A percentile compares a stretch with the other conserved stretches of the same genome.
Evolutionary conservation across 1,140 invertebrate genomes (phyloP).

Genomic region (Eubasilissa regina): DNA sequence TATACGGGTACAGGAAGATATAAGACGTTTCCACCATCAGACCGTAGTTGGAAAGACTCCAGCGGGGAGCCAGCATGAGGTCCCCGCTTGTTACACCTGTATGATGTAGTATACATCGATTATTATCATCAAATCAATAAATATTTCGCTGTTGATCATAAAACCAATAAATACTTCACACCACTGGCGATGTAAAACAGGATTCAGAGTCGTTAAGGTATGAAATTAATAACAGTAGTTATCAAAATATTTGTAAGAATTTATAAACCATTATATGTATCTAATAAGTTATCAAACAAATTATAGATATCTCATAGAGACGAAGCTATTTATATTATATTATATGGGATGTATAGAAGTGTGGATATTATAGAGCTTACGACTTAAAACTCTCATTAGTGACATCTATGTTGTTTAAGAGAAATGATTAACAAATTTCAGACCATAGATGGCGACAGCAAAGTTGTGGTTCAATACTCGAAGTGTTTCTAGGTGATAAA

Average conservation of each 20-base stretch:
- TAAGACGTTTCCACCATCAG: slow-evolving; percentile 4
- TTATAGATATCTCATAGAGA: too few relatives aligned
- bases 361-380: too few relatives aligned
- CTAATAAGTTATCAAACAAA: too few relatives aligned
- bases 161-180: slow-evolving; percentile 33
- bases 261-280: background rate
- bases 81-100: slow-evolving; percentile 23
- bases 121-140: slow-evolving; percentile 32
- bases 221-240: slow-evolving; percentile 8
- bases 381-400: too few relatives aligned
- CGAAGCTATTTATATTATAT: too few relatives aligned
- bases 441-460: too few relatives aligned
- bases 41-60: background rate
- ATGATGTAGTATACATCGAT: slow-evolving; percentile 16
- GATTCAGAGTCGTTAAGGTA: background rate
- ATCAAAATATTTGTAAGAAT: background rate
- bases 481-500: too few relatives aligned
- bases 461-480: too few relatives aligned
- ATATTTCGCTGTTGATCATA: slow-evolving; percentile 23
- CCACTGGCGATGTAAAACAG: background rate
- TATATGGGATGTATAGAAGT: too few relatives aligned
- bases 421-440: too few relatives aligned
- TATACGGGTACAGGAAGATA: background rate
- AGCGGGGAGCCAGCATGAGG: background rate
- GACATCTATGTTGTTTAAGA: too few relatives aligned